phyloP scores from a whole-genome alignment of 2,113 vertebrate genomes.

The Peromyscus maniculatus region DNA sequence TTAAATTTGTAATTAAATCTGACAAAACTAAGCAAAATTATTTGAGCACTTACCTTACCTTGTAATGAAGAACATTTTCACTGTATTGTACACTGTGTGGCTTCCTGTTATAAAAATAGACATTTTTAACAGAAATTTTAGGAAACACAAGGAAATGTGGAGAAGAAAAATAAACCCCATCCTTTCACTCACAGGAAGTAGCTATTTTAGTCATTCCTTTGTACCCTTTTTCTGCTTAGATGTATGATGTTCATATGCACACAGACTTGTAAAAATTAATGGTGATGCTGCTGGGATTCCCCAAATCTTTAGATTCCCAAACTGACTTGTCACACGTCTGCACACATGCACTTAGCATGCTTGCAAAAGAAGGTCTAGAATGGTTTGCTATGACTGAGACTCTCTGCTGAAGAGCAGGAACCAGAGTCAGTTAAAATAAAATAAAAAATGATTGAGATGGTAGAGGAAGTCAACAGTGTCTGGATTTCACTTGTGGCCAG shows the following conservation, averaged over 20 bases:
- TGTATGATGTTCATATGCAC: not conserved
- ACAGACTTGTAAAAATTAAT: not conserved
- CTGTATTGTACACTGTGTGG: not conserved
- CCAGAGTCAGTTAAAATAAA: not conserved
- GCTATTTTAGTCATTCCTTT: not conserved
- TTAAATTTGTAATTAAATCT: conserved; percentile 40
- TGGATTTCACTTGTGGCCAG: not conserved
- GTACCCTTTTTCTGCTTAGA: not conserved
- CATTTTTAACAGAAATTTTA: conserved; percentile 10
- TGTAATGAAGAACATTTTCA: not conserved
- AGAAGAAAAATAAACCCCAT: not conserved
- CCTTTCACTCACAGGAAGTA: not conserved
- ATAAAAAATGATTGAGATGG: not conserved
- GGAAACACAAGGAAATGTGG: conserved; percentile 42
- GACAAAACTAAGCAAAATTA: conserved; percentile 41
- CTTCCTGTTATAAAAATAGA: not conserved
- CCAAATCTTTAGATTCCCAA: not conserved
- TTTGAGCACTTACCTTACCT: conserved; percentile 26
- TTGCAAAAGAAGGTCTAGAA: not conserved
- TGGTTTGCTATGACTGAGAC: not conserved
- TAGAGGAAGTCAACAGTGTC: not conserved
- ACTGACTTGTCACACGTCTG: not conserved
- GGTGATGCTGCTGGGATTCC: not conserved
- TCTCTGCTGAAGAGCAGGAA: not conserved
- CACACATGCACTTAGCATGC: not conserved